Evolutionary conservation across 2,888 invertebrate genomes (phyloP), one percentile per base, ranked within the genome.

Genomic region (Drosophila nr. perissopoda): DNA sequence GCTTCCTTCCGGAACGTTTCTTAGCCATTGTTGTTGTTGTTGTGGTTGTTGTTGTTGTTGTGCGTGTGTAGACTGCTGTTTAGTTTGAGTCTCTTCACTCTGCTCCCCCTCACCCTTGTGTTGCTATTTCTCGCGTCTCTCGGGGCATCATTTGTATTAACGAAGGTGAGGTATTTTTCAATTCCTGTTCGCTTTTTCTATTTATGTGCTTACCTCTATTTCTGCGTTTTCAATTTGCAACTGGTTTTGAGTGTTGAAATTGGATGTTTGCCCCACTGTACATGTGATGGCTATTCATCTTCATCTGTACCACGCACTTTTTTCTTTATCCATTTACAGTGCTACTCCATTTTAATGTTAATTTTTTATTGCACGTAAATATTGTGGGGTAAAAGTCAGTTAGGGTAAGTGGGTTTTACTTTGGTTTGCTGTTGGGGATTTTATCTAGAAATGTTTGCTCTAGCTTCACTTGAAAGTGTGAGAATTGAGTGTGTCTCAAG

Each of bases 81-180:
- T 57, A 70, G 67, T 70, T 61, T 63, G 59, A 60, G 58, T 48
- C 38, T 51, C 34, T 36, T 18, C 36, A 36, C 34, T 27, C 54
- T 29, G 46, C 46, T 13, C 4, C 46, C 42, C 21, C 46, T 11
- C 11, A 6, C 21, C 42, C 0, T 13, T 42, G 21, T 21, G 42
- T 11, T 42, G 21, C 11, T 46, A 7, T 51, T 57, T 31, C 25
- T 4, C 7, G 59, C 83, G 88, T 79, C 91, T 90, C 89, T 90
- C 66, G 77, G 91, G 92, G 91, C 91, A 87, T 92, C 91, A 92
- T 92, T 92, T 92, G 92, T 91, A 88, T 88, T 83, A 91, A 76
- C 80, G 85, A 88, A 88, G 87, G 85, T 92, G 91, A 89, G 89
- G 88, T 86, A 91, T 91, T 91, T 91, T 88, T 87, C 88, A 88